Percentiles rank a stretch among this genome's conserved stretches.
Evolutionary conservation across 2,113 vertebrate species (phyloP).

Genomic region (Channa maculata): DNA sequence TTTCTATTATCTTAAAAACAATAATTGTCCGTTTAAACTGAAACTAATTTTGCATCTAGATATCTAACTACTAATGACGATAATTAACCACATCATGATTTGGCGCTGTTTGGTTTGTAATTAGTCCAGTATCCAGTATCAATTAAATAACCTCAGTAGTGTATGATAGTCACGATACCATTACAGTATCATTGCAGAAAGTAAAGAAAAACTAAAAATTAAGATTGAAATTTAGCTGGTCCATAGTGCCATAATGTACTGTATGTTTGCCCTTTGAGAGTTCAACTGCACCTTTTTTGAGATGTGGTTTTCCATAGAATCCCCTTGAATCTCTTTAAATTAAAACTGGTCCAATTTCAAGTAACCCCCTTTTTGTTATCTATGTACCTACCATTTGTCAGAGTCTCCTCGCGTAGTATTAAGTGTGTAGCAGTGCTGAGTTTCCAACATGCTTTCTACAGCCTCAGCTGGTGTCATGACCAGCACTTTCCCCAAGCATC

Average conservation of each 20-base stretch:
- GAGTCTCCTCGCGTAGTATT: slow-evolving; percentile 32
- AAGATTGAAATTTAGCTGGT: neutral
- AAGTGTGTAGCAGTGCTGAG: slow-evolving; percentile 31
- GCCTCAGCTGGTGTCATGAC: slow-evolving; percentile 49
- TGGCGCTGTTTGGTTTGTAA: neutral
- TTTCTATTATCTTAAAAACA: neutral
- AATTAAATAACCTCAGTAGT: neutral
- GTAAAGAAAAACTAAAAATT: neutral
- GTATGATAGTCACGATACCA: neutral
- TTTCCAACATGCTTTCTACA: slow-evolving; percentile 22
- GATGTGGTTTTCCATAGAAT: neutral
- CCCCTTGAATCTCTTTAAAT: slow-evolving; percentile 15
- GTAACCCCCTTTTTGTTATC: neutral
- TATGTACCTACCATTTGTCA: slow-evolving; percentile 9
- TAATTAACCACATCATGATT: neutral
- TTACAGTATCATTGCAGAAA: neutral
- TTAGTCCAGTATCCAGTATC: neutral
- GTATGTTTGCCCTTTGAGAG: neutral
- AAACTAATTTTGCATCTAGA: slow-evolving; percentile 1
- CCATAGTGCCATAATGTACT: too few species aligned
- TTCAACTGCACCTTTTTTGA: slow-evolving; percentile 8
- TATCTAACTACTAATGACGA: neutral
- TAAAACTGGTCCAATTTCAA: slow-evolving; percentile 4
- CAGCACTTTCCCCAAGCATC: slow-evolving; percentile 52
- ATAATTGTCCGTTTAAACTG: neutral